Evolutionary conservation across 1,140 invertebrate species (phyloP).

Genomic region (Drosophila ogumai): DNA sequence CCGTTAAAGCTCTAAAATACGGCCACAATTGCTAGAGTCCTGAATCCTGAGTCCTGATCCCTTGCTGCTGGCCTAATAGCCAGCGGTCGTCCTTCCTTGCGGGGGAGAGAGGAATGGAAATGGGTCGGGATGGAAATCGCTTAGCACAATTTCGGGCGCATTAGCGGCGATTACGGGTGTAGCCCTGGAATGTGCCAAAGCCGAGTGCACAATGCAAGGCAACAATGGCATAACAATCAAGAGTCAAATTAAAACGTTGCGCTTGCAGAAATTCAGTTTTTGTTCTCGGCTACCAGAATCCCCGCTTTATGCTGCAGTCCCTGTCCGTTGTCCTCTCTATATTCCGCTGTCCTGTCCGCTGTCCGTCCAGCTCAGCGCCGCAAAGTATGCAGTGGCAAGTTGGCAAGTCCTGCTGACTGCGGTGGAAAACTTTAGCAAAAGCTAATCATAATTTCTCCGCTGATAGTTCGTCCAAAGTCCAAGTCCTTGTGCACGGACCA

Average conservation of each 20-base stretch:
- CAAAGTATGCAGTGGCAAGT: constrained; percentile 62
- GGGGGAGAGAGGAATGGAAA: background rate
- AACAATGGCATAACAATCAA: constrained; percentile 62
- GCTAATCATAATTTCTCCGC: constrained; percentile 78
- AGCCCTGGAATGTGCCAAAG: constrained; percentile 15
- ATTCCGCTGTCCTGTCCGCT: constrained; percentile 12
- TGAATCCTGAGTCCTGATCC: constrained; percentile 1
- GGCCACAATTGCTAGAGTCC: constrained; percentile 5
- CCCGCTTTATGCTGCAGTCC: constrained; percentile 37
- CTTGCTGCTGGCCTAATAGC: constrained; percentile 5
- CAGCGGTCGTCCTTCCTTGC: background rate
- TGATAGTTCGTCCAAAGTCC: constrained; percentile 49
- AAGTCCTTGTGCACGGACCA: constrained; percentile 48
- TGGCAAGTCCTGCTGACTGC: constrained; percentile 69
- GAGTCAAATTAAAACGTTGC: constrained; percentile 68
- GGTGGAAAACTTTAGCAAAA: constrained; percentile 75
- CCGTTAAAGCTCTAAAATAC: constrained; percentile 25
- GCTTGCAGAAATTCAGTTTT: constrained; percentile 59
- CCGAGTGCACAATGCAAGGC: constrained; percentile 34
- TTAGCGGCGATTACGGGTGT: constrained; percentile 67
- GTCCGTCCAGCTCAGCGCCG: constrained; percentile 30
- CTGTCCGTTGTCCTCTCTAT: constrained; percentile 17
- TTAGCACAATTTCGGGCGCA: constrained; percentile 67
- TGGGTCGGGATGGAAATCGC: constrained; percentile 41
- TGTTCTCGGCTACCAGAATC: constrained; percentile 29